Percentiles rank a stretch among this genome's conserved stretches.
Conservation (phyloP, 2,113 vertebrate genomes). For the Catagonus wagneri region DNA sequence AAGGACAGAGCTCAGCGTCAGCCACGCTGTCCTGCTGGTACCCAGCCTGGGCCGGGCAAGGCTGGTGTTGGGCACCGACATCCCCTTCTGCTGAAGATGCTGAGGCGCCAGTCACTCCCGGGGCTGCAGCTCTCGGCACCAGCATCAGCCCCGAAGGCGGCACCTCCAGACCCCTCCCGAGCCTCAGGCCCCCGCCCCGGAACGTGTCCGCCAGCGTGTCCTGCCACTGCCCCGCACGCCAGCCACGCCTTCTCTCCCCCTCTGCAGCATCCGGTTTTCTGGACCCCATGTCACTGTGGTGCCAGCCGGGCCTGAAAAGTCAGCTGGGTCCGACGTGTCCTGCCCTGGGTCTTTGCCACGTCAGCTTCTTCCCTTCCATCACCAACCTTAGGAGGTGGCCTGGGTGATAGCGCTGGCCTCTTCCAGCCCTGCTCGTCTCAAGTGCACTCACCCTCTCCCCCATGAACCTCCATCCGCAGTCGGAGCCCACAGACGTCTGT, state of each 20-base stretch:
- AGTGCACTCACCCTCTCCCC: not conserved
- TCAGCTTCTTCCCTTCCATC: not conserved
- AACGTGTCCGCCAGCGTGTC: not conserved
- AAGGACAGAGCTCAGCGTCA: not conserved
- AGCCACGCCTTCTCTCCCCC: not conserved
- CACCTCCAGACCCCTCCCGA: not conserved
- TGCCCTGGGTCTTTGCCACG: not conserved
- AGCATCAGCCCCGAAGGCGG: not conserved
- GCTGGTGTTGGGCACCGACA: not conserved
- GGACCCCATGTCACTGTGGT: not conserved
- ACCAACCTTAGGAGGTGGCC: not conserved
- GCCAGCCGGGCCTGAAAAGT: not conserved
- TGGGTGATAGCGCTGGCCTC: not conserved
- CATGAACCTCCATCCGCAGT: not conserved
- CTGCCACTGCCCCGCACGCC: not conserved
- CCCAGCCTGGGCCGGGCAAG: not conserved
- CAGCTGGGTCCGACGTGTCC: not conserved
- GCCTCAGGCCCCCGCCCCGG: not conserved
- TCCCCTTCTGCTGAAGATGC: not conserved
- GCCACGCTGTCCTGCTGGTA: not conserved
- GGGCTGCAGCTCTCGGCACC: not conserved
- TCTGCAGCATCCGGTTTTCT: not conserved
- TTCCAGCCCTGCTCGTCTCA: too few species aligned
- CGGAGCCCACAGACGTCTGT: not conserved
- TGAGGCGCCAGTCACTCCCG: accelerated